These are phyloP conservation scores for Xiphophorus couchianus DNA, from an alignment of 2,113 vertebrate genomes.

Conservation along the genomic window DNA sequence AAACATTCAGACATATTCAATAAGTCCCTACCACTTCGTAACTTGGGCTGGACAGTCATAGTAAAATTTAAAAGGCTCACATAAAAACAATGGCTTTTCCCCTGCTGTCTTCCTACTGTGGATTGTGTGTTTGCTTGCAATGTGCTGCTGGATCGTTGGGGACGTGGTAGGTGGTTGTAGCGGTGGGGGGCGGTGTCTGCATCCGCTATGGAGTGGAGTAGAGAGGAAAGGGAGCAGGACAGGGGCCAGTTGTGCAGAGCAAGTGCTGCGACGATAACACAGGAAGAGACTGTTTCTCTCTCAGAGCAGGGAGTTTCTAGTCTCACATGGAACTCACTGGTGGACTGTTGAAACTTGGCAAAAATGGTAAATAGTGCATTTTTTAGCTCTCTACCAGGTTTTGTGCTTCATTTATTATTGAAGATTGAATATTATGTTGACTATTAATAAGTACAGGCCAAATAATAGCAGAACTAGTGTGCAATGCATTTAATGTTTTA, in stretches of 20 bases:
- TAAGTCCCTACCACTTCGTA: conserved; percentile 1
- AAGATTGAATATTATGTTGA: not conserved
- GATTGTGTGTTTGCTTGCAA: conserved; percentile 43
- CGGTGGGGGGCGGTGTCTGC: conserved; percentile 21
- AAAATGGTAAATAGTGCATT: conserved; percentile 64
- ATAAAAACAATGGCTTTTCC: conserved; percentile 45
- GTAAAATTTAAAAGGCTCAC: conserved; percentile 23
- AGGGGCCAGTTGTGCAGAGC: conserved; percentile 41
- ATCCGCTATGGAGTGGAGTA: conserved; percentile 53
- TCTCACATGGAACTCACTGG: conserved; percentile 40
- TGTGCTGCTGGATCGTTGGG: conserved; percentile 46
- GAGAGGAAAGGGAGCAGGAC: conserved; percentile 50
- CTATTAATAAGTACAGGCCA: not conserved
- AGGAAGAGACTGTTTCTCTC: conserved; percentile 55
- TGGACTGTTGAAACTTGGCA: conserved; percentile 8
- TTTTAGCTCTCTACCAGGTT: not conserved
- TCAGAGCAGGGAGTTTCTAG: conserved; percentile 51
- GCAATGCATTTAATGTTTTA: conserved; percentile 20
- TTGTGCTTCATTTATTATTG: not conserved
- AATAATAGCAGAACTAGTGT: not conserved
- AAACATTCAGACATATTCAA: conserved; percentile 1
- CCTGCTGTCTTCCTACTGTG: conserved; percentile 28
- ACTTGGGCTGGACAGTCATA: conserved; percentile 16
- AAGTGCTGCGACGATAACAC: conserved; percentile 55
- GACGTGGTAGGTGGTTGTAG: conserved; percentile 20